Conservation (phyloP, 1,140 invertebrate genomes). For the Cotesia typhae region DNA sequence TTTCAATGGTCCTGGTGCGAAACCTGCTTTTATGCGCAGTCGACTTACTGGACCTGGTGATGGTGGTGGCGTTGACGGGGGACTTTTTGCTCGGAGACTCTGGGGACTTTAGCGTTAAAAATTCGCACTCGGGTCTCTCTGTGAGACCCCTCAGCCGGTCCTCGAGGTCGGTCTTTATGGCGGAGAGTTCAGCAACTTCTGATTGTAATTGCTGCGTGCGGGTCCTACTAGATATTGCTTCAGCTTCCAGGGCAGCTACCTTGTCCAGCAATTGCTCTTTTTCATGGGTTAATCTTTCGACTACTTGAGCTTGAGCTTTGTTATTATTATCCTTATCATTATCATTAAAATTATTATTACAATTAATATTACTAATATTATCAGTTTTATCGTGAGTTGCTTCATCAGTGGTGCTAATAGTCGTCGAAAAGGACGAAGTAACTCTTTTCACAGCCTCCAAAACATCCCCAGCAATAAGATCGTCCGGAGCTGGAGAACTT, state of each 20-base stretch:
- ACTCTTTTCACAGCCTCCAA: constrained; percentile 59
- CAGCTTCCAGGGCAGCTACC: constrained; percentile 77
- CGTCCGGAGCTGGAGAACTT: constrained; percentile 54
- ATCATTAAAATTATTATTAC: constrained; percentile 45
- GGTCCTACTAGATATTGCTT: constrained; percentile 71
- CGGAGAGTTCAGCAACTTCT: constrained; percentile 69
- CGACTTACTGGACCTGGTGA: constrained; percentile 44
- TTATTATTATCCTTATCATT: constrained; percentile 48
- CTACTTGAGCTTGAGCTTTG: constrained; percentile 33
- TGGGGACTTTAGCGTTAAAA: constrained; percentile 46
- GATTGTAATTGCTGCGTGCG: constrained; percentile 72
- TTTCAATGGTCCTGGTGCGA: constrained; percentile 63
- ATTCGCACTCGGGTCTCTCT: constrained; percentile 34
- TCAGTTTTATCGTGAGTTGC: constrained; percentile 43
- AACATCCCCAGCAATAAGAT: constrained; percentile 60
- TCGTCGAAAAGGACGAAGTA: constrained; percentile 27
- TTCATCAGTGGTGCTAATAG: too few relatives aligned
- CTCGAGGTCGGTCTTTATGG: constrained; percentile 71
- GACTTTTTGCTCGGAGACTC: constrained; percentile 46
- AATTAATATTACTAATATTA: too few relatives aligned
- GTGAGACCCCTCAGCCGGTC: constrained; percentile 69
- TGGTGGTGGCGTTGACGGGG: constrained; percentile 49
- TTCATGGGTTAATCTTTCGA: constrained; percentile 70
- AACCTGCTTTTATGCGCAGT: constrained; percentile 60
- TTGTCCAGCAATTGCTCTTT: constrained; percentile 76